Percentiles rank a stretch among this genome's conserved stretches.
Evolutionary conservation across 2,113 vertebrate species (phyloP).

Genomic region (Otis tarda): DNA sequence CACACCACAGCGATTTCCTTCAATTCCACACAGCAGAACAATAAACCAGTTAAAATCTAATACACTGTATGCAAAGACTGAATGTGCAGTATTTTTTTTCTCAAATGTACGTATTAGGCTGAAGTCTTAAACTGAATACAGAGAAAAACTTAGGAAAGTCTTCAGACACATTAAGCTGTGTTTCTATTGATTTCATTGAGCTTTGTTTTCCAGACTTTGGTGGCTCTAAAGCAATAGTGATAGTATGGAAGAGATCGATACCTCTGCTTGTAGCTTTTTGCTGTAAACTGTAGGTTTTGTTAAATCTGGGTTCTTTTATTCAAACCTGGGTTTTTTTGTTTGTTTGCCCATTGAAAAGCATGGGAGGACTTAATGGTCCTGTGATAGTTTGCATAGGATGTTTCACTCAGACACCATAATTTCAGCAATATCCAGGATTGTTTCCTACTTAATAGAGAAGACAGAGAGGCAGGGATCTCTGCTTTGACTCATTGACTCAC

Average conservation of each 20-base stretch:
- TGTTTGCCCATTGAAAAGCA: neutral
- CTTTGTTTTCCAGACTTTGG: neutral
- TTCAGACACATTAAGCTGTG: neutral
- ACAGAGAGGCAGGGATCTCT: neutral
- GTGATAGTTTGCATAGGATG: fast-evolving
- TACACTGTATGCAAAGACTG: neutral
- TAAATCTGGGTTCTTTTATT: neutral
- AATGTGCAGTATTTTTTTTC: neutral
- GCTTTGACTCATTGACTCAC: neutral
- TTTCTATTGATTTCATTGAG: neutral
- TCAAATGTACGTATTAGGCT: neutral
- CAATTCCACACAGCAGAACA: neutral
- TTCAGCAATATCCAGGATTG: neutral
- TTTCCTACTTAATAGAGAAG: neutral
- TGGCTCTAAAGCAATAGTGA: neutral
- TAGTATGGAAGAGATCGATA: neutral
- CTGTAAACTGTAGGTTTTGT: neutral
- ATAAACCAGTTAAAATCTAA: neutral
- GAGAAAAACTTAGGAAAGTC: neutral
- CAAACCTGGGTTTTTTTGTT: neutral
- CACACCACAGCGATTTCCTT: neutral
- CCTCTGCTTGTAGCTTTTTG: neutral
- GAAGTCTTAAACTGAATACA: neutral
- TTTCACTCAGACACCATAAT: neutral
- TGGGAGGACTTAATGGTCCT: neutral